Evolutionary conservation across 2,113 vertebrate genomes (phyloP), one percentile per base, ranked within the genome.

Genomic region (Platysteira castanea): DNA sequence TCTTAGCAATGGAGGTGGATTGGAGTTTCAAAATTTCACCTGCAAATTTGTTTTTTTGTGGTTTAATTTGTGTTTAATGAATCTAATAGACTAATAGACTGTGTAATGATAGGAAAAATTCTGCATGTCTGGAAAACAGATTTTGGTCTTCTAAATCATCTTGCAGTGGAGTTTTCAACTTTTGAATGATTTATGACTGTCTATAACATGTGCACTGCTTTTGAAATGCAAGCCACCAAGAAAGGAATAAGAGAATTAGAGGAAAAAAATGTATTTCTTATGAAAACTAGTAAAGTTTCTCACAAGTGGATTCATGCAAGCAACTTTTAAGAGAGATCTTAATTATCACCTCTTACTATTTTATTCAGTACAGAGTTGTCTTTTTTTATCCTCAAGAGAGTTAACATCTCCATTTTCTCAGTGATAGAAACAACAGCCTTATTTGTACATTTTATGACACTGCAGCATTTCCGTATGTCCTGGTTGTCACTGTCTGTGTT

Each of bases 401-500:
- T 46, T 96, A 88, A 67, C 44, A 65, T 83, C 92, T 96, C 77
- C 52, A 89, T 96, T 93, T 97, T 91, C 70, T 16, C 95, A 94
- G 81, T 90, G 75, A 95, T 61, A 89, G 87, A 84, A 93, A n/a
- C 85, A 88, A 85, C 60, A 84, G 52, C 47, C 61, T 95, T 87
- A 76, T 37, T 95, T 95, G 69, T 84, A 84, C 67, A 28, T 95
- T 94, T 92, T 94, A 92, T 84, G 81, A 79, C 79, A 85, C 57
- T 20, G 7, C 41, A 87, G 87, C 46, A 68, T 70, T 97, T 95
- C 97, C 96, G 93, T 97, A 95, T 96, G 94, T 96, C 88, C 76
- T 92, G 77, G 23, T 47, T 94, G 86, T 93, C 56, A 64, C 87
- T 69, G 64, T 53, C 82, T 96, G 60, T 56, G 64, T 97, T 97